Conservation (phyloP, 2,797 vertebrate species). For the Anniella stebbinsi region DNA sequence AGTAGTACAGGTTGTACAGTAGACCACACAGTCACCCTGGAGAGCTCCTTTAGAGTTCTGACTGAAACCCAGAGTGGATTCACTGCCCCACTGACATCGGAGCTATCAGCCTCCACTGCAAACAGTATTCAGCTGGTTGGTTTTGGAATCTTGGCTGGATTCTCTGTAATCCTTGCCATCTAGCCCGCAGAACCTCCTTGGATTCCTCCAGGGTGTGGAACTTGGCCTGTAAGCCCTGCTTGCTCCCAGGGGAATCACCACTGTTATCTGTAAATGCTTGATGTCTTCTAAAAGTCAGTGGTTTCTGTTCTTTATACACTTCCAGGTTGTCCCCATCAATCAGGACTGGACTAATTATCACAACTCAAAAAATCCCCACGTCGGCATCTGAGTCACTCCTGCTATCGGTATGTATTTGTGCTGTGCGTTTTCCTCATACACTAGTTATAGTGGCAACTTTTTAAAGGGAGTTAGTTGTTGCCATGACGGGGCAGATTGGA, state of each 20-base stretch:
- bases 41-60: no score
- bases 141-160: not conserved
- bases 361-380: constrained; percentile 54
- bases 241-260: no score
- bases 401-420: constrained; percentile 73
- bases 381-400: constrained; percentile 62
- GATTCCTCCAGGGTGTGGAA: no score
- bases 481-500: not conserved
- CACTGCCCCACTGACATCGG: no score
- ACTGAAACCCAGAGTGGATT: no score
- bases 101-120: no score
- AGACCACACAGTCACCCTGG: no score
- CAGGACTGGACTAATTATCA: constrained; percentile 60
- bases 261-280: not conserved
- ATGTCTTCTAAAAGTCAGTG: not conserved
- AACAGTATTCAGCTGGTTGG: not conserved
- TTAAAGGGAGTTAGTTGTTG: constrained; percentile 20
- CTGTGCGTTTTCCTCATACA: not conserved
- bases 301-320: constrained; percentile 52
- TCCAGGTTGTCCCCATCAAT: constrained; percentile 70
- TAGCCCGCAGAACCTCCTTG: no score
- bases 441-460: not conserved
- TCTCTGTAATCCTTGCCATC: no score
- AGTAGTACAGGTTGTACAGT: no score
- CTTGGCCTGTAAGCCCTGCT: not conserved